A percentile compares a stretch with the other conserved stretches of the same genome.
Conservation (phyloP, 2,797 vertebrate genomes). For the Tamandua tetradactyla region DNA sequence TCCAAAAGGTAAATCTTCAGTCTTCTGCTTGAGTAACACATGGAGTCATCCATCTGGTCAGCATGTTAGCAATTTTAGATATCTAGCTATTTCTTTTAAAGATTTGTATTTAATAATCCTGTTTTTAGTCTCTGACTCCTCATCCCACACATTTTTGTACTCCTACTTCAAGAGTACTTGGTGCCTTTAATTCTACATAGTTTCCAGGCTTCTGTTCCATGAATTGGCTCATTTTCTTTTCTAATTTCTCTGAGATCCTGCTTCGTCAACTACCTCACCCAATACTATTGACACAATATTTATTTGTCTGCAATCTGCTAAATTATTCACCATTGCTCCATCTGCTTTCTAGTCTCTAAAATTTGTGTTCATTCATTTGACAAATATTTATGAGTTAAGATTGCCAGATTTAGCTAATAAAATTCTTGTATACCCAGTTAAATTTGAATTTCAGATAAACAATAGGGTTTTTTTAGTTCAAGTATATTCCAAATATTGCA, state of each 20-base stretch:
- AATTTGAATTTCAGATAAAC: conserved; percentile 17
- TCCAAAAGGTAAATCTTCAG: neutral
- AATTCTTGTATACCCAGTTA: neutral
- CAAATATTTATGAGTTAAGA: neutral
- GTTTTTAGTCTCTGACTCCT: neutral
- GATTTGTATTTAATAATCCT: neutral
- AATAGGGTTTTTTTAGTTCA: neutral
- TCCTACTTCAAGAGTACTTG: neutral
- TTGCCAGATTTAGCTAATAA: conserved; percentile 9
- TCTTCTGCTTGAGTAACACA: neutral
- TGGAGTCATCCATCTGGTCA: no score
- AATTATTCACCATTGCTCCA: neutral
- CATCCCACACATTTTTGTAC: neutral
- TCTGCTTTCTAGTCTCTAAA: neutral
- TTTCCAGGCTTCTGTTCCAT: neutral
- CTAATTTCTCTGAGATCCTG: neutral
- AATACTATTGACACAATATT: neutral
- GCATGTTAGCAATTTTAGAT: neutral
- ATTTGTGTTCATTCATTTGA: neutral
- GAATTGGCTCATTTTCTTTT: neutral
- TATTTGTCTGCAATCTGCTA: neutral
- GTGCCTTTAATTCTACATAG: neutral
- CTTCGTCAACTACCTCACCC: neutral
- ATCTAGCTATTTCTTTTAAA: neutral
- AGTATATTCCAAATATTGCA: neutral